These are phyloP conservation scores for Deilephila elpenor DNA, from an alignment of 2,888 invertebrate genomes.

Conservation along the genomic window DNA sequence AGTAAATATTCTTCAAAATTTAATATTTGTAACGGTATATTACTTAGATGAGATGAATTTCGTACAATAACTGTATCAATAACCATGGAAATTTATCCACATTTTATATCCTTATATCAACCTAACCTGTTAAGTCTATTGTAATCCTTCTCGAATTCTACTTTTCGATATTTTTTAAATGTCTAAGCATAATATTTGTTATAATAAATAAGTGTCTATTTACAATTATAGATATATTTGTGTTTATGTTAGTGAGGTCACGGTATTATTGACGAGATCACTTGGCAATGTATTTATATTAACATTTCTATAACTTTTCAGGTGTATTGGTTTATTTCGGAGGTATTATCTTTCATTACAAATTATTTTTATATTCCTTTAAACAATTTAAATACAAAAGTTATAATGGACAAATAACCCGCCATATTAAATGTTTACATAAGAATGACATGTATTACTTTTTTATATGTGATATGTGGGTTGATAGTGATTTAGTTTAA, in stretches of 20 bases:
- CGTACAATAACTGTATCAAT: too few relatives aligned
- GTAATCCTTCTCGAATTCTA: slow-evolving; percentile 9
- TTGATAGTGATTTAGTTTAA: background rate
- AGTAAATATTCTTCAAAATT: background rate
- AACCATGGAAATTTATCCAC: too few relatives aligned
- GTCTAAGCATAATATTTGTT: slow-evolving; percentile 22
- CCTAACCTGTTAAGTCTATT: background rate
- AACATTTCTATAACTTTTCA: background rate
- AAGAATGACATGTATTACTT: background rate
- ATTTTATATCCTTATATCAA: too few relatives aligned
- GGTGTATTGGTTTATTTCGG: background rate
- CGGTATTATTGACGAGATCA: background rate
- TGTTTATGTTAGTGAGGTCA: background rate
- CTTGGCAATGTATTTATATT: slow-evolving; percentile 12
- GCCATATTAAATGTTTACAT: background rate
- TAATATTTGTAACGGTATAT: too few relatives aligned
- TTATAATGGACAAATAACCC: background rate
- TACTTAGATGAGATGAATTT: too few relatives aligned
- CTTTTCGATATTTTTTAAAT: slow-evolving; percentile 17
- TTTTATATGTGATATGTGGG: background rate
- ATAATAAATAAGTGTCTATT: slow-evolving; percentile 7
- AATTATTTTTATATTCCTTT: background rate
- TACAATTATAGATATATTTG: background rate
- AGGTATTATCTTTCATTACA: too few relatives aligned
- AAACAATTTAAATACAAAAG: background rate